These are phyloP conservation scores for Charanyca ferruginea DNA, from an alignment of 2,888 invertebrate genomes.

Conservation along the genomic window DNA sequence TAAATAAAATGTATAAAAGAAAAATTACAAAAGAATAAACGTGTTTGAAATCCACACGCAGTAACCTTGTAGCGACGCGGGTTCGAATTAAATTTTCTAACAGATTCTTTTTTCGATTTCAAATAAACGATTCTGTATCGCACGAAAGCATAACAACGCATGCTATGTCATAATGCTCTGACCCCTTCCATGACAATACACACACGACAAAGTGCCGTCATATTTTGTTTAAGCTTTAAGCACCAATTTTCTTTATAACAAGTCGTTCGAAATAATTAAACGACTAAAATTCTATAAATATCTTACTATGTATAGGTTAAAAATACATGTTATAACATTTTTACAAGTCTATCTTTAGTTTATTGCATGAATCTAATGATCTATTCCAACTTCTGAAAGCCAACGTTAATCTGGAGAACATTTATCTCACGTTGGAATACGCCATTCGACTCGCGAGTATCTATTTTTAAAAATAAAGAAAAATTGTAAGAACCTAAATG, in stretches of 20 bases:
- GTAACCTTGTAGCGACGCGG: slow-evolving; percentile 69
- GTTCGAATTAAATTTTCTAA: slow-evolving; percentile 41
- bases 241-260: slow-evolving; percentile 91
- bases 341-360: slow-evolving; percentile 90
- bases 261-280: slow-evolving; percentile 91
- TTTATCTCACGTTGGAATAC: slow-evolving; percentile 67
- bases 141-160: slow-evolving; percentile 89
- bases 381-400: slow-evolving; percentile 69
- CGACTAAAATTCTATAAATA: slow-evolving; percentile 91
- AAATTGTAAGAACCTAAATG: slow-evolving; percentile 77
- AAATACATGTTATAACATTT: slow-evolving; percentile 91
- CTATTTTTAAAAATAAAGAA: slow-evolving; percentile 74
- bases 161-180: slow-evolving; percentile 90
- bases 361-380: slow-evolving; percentile 76
- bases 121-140: slow-evolving; percentile 75
- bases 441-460: slow-evolving; percentile 74
- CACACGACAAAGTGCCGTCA: slow-evolving; percentile 84
- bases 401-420: slow-evolving; percentile 51
- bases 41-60: slow-evolving; percentile 49
- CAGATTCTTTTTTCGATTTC: slow-evolving; percentile 28
- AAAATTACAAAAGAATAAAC: slow-evolving; percentile 32
- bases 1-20: slow-evolving; percentile 15
- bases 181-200: slow-evolving; percentile 87
- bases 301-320: slow-evolving; percentile 91
- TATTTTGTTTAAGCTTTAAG: slow-evolving; percentile 90